Conservation (phyloP, 2,797 vertebrate genomes). For the Platyrinchus mystaceus region DNA sequence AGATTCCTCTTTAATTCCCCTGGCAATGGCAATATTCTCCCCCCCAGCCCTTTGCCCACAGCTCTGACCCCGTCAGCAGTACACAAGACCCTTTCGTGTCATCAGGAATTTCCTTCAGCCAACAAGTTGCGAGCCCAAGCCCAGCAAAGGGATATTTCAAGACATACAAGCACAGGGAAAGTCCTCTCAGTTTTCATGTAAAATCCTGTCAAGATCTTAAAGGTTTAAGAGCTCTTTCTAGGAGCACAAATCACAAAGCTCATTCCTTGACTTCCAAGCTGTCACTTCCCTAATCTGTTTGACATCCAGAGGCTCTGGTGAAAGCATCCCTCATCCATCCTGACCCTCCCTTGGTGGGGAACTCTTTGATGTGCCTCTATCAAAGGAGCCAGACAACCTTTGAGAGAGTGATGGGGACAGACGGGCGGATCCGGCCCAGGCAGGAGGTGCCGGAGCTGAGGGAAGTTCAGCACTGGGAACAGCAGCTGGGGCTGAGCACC, state of each 20-base stretch:
- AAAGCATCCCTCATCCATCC: not conserved
- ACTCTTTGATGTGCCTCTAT: not conserved
- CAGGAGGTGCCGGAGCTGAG: not conserved
- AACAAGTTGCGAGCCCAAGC: not conserved
- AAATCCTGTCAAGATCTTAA: constrained; percentile 25
- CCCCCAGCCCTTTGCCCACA: not conserved
- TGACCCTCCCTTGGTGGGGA: not conserved
- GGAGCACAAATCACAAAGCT: constrained; percentile 16
- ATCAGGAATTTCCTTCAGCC: not conserved
- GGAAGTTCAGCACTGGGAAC: not conserved
- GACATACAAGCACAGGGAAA: not conserved
- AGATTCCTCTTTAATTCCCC: not conserved
- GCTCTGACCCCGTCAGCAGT: rapidly evolving
- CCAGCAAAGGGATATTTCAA: not conserved
- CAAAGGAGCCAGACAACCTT: not conserved
- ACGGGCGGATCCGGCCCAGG: rapidly evolving
- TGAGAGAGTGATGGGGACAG: not conserved
- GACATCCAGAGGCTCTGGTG: not conserved
- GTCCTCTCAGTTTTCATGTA: not conserved
- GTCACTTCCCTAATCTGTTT: constrained; percentile 11
- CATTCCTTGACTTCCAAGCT: not conserved
- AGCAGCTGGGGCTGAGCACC: not conserved
- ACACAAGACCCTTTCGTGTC: not conserved
- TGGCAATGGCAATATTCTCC: not conserved
- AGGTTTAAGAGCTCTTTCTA: not conserved